Evolutionary conservation across 2,113 vertebrate genomes (phyloP).

Genomic region (Dissostichus mawsoni): DNA sequence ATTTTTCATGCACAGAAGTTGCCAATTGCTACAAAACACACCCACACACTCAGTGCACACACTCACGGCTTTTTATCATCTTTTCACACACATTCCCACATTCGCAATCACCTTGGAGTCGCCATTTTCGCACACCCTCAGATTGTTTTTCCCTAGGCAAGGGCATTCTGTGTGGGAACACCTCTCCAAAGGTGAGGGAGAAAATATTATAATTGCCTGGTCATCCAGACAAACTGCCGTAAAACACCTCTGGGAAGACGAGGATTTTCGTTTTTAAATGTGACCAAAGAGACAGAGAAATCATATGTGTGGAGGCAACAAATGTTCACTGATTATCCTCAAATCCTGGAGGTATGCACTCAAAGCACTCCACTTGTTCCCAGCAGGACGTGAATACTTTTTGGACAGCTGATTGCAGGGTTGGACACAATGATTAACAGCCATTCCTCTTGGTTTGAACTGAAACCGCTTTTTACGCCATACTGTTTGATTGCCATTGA

Average conservation of each 20-base stretch:
- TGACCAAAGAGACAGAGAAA: neutral
- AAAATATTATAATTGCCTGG: slow-evolving; percentile 21
- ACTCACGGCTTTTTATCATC: slow-evolving; percentile 1
- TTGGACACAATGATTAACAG: neutral
- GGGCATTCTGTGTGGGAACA: slow-evolving; percentile 13
- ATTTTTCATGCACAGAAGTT: too few species aligned
- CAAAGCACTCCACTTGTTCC: slow-evolving; percentile 14
- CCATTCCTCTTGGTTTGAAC: slow-evolving; percentile 5
- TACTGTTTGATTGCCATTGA: slow-evolving; percentile 10
- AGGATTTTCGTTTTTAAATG: neutral
- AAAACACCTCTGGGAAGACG: slow-evolving; percentile 16
- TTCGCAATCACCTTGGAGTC: slow-evolving; percentile 42
- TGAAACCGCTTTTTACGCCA: slow-evolving; percentile 10
- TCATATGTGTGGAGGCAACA: neutral
- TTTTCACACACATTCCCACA: neutral
- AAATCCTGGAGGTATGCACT: slow-evolving; percentile 28
- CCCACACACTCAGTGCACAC: neutral
- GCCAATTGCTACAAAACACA: neutral
- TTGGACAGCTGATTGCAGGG: slow-evolving; percentile 14
- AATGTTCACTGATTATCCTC: slow-evolving; percentile 1
- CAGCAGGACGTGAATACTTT: slow-evolving; percentile 22
- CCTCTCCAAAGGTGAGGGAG: slow-evolving; percentile 15
- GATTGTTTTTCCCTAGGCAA: slow-evolving; percentile 19
- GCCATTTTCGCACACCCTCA: slow-evolving; percentile 16
- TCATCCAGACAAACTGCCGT: slow-evolving; percentile 18